Percentiles rank a stretch among this genome's conserved stretches.
phyloP scores from a whole-genome alignment of 2,888 invertebrate species.

The Euspilapteryx auroguttella region DNA sequence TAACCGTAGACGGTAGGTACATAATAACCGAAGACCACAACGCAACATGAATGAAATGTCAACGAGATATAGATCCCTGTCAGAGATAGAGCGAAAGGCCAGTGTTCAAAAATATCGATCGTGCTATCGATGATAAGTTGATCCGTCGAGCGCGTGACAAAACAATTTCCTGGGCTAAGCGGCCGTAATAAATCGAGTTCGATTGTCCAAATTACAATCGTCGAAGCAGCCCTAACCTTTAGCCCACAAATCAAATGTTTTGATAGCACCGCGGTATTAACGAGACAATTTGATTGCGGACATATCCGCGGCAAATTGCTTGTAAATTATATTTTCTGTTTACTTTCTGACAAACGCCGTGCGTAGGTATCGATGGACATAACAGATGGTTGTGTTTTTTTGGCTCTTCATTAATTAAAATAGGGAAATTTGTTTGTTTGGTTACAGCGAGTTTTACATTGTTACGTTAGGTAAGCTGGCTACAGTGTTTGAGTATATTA shows the following conservation, averaged over 20 bases:
- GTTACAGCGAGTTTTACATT: too few species aligned
- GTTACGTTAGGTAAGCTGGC: too few species aligned
- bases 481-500: too few species aligned
- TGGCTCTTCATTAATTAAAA: not conserved
- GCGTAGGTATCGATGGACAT: conserved; percentile 23
- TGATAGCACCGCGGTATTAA: conserved; percentile 58
- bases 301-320: conserved; percentile 60
- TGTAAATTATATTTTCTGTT: conserved; percentile 62
- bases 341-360: conserved; percentile 57
- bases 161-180: too few species aligned
- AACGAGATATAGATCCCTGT: not conserved
- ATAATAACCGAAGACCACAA: too few species aligned
- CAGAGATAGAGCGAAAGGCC: not conserved
- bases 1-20: not conserved
- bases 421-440: too few species aligned
- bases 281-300: conserved; percentile 63
- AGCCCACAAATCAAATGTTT: conserved; percentile 60
- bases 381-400: conserved; percentile 25
- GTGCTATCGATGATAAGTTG: too few species aligned
- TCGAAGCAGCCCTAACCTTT: conserved; percentile 25
- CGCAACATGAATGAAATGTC: not conserved
- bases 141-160: too few species aligned
- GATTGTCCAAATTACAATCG: conserved; percentile 40
- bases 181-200: too few species aligned
- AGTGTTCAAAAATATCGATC: not conserved